Conservation (phyloP, 2,113 vertebrate species). For the Cyprinodon tularosa region DNA sequence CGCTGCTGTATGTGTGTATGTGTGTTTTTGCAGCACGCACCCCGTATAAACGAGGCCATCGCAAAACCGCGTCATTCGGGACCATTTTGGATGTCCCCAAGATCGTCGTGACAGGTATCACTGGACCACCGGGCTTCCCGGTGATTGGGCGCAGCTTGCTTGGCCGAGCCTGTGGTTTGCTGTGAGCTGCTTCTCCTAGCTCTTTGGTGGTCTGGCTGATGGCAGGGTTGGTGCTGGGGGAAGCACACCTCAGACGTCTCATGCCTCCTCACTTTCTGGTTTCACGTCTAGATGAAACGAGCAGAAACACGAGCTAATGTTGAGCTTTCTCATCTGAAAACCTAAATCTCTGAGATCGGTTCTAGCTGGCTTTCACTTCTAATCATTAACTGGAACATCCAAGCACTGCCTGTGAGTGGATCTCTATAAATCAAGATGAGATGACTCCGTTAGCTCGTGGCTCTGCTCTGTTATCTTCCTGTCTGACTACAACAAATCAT, state of each 20-base stretch:
- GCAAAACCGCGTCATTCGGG: constrained; percentile 99
- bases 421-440: constrained; percentile 38
- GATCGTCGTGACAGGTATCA: constrained; percentile 99
- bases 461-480: constrained; percentile 25
- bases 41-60: constrained; percentile 98
- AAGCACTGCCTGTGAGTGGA: not conserved
- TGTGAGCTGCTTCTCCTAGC: constrained; percentile 13
- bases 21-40: constrained; percentile 96
- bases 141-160: constrained; percentile 53
- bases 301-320: constrained; percentile 45
- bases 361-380: not conserved
- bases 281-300: constrained; percentile 4
- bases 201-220: not conserved
- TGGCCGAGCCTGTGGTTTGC: constrained; percentile 44
- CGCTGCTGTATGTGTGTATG: constrained; percentile 83
- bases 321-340: constrained; percentile 41
- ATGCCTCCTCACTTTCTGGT: constrained; percentile 37
- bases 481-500: constrained; percentile 44
- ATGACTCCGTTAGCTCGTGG: constrained; percentile 50
- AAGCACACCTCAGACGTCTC: constrained; percentile 46
- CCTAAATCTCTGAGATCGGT: constrained; percentile 3
- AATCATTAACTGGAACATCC: not conserved
- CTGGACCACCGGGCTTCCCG: constrained; percentile 65
- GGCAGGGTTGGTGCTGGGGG: constrained; percentile 35
- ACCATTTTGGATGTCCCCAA: constrained; percentile 99